Conservation (phyloP, 2,113 vertebrate genomes). For the Symphodus melops region DNA sequence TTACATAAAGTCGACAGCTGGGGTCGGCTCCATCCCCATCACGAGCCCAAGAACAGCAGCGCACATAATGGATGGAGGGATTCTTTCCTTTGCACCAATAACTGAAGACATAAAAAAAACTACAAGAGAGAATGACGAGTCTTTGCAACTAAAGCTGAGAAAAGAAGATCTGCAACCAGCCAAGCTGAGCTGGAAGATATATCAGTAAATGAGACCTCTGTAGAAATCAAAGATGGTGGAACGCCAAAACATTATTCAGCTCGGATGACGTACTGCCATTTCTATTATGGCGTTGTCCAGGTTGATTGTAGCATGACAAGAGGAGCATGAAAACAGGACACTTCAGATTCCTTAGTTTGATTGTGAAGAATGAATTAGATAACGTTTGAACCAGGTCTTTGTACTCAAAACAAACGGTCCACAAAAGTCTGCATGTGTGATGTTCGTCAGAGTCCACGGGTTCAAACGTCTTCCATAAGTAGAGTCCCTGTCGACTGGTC, state of each 20-base stretch:
- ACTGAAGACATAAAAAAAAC: too few relatives aligned
- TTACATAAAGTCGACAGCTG: too few relatives aligned
- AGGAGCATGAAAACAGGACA: constrained; percentile 1
- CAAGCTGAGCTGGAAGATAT: too few relatives aligned
- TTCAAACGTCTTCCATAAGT: constrained; percentile 26
- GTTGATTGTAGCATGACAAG: background rate
- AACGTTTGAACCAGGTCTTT: constrained; percentile 32
- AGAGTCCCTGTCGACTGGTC: constrained; percentile 41
- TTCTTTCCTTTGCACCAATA: too few relatives aligned
- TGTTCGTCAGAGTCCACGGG: constrained; percentile 58
- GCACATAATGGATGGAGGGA: too few relatives aligned
- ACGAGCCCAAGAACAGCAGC: too few relatives aligned
- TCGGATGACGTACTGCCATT: background rate
- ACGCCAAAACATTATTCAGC: background rate
- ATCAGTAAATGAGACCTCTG: too few relatives aligned
- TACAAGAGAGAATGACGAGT: too few relatives aligned
- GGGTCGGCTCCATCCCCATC: too few relatives aligned
- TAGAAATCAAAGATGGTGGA: too few relatives aligned
- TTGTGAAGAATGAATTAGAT: background rate
- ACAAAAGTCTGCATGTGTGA: constrained; percentile 49
- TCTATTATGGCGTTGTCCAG: background rate
- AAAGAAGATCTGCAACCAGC: too few relatives aligned
- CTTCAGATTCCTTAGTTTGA: background rate
- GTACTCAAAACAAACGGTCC: constrained; percentile 27
- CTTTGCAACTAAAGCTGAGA: too few relatives aligned